Evolutionary conservation across 2,797 vertebrate genomes (phyloP), one percentile per base, ranked within the genome.

Genomic region (Lophius americanus): DNA sequence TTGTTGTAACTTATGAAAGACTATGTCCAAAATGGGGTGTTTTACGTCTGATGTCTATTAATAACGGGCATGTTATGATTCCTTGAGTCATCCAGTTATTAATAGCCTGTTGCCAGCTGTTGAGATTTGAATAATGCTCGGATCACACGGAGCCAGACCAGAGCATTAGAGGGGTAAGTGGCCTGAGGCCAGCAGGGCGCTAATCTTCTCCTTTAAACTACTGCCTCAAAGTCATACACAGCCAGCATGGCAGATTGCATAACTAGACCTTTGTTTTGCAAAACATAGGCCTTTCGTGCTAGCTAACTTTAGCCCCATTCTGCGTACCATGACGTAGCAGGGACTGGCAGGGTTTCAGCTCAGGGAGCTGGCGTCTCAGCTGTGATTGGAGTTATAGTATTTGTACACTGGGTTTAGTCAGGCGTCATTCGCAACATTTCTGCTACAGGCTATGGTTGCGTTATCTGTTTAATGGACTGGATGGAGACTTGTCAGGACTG

Each of bases 201-300:
- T 90, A 88, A 88, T 88, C 88, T 86, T 75, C 76, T 81, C 85
- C 86, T 89, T 85, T 90, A 87, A 91, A 84, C 75, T 67, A 9
- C 83, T 85, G 86, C 76, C 77, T 87, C 73, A 68, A 76, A 88
- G 85, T 88, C 90, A 79, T 81, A 80, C 81, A 1, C 85, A 88
- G 81, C 82, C 78, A 83, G 56, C 66, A 12, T 79, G 73, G 73
- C 82, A 51, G 78, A 81, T 91, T 91, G 82, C 88, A 66, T 91
- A 92, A 91, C 87, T 66, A 49, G 70, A 83, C 71, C 81, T 90
- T 89, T 90, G 88, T 89, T 86, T 80, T 46, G 83, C 70, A 63
- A 23, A 86, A 83, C 64, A 60, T 61, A 63, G 83, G 72, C 73
- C 56, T 63, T 79, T 79, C 72, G 76, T 59, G 78, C 52, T 82